phyloP scores from a whole-genome alignment of 2,888 invertebrate species.

The Physocephala rufipes region DNA sequence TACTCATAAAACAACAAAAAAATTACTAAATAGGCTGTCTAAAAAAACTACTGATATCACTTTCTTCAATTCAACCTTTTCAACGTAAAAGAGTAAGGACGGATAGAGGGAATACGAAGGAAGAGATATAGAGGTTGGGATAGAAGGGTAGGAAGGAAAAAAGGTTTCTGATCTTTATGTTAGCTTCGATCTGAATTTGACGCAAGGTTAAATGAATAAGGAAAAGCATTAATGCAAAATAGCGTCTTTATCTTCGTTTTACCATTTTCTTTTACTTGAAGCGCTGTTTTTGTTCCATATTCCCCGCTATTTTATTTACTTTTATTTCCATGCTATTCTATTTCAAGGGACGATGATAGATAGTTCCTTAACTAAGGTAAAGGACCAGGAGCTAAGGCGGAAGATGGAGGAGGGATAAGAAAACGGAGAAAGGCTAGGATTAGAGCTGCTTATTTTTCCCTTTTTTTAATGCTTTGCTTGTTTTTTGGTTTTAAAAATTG shows the following conservation, averaged over 20 bases:
- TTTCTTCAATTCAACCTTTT: background rate
- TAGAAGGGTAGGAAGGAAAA: background rate
- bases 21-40: too few species aligned
- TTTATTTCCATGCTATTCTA: constrained; percentile 14
- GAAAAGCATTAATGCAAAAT: background rate
- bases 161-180: background rate
- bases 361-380: too few species aligned
- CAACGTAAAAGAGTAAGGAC: background rate
- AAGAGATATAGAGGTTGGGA: background rate
- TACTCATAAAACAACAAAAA: too few species aligned
- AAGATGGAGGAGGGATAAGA: too few species aligned
- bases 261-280: constrained; percentile 2
- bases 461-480: constrained; percentile 45
- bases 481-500: constrained; percentile 47
- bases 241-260: background rate
- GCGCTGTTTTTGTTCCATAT: constrained; percentile 16
- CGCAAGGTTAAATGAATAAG: background rate
- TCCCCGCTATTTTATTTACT: background rate
- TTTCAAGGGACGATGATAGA: background rate
- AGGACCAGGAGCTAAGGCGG: too few species aligned
- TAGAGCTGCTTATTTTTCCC: constrained; percentile 45
- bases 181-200: background rate
- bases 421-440: background rate
- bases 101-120: too few species aligned
- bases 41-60: background rate